Evolutionary conservation across 2,888 invertebrate genomes (phyloP), one percentile per base, ranked within the genome.

Genomic region (Drosophila colorata): DNA sequence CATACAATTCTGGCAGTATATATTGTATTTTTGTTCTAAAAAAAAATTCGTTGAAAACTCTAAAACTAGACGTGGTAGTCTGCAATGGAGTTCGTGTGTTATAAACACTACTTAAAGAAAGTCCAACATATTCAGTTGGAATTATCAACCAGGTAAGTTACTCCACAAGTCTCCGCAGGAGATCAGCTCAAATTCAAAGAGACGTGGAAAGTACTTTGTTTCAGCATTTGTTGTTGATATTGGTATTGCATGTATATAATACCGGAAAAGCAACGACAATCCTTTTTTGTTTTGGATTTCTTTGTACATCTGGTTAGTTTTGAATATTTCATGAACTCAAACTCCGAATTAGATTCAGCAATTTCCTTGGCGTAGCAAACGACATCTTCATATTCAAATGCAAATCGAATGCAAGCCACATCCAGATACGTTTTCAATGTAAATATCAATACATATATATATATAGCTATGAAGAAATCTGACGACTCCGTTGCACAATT

Each of bases 1-100:
- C 43, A 31, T 59, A 53, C 8, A 57, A 44, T 44, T 43, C 46
- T 74, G 74, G 74, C 74, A 74, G 74, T 74, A 61, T 52, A 48
- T 52, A 41, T 65, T 47, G 44, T 48, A 18, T 44, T 46, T 43
- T 53, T 49, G 52, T 28, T 9, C 18, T 41, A 25, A 13, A 28
- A 51, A 56, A 49, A 35, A 37, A 16, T 25, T 47, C 43, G 18
- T 41, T 52, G 35, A 31, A 25, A 60, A 35, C 16, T 53, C 33
- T 52, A 35, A 38, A 63, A 38, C 14, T 52, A 64, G 13, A 33
- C 33, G 14, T 35, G 33, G 13, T 48, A 18, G 28, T 59, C 25
- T 28, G 33, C 28, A 35, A 25, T 33, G 33, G 11, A 18, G 16
- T n/a, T 35, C 25, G 4, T 18, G 6, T 25, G 28, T 0, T 18